Evolutionary conservation across 2,888 invertebrate genomes (phyloP).

Genomic region (Diarsia mendica): DNA sequence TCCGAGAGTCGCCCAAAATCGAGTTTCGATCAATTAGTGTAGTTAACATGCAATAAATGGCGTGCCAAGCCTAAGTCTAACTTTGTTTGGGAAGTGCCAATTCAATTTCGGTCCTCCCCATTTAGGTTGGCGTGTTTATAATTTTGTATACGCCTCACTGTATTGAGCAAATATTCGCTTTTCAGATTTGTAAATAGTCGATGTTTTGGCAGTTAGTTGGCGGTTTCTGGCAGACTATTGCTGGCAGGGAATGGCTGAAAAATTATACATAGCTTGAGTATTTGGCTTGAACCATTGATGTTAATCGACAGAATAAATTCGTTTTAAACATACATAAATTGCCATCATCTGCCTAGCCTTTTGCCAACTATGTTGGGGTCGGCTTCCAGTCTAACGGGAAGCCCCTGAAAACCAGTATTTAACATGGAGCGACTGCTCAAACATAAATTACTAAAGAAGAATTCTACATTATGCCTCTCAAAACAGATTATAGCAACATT

Average conservation of each 20-base stretch:
- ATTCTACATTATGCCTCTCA: neutral
- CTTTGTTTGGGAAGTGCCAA: conserved; percentile 84
- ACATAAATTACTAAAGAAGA: neutral
- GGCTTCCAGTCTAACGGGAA: too few relatives aligned
- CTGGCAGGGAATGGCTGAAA: conserved; percentile 16
- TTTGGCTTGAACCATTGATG: conserved; percentile 15
- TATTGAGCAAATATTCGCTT: conserved; percentile 23
- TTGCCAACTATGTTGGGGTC: too few relatives aligned
- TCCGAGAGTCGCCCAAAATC: conserved; percentile 73
- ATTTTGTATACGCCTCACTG: conserved; percentile 68
- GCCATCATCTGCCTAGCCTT: too few relatives aligned
- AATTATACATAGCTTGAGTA: conserved; percentile 20
- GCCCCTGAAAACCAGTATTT: too few relatives aligned
- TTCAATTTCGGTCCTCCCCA: conserved; percentile 79
- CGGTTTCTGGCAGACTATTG: conserved; percentile 12
- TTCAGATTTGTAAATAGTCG: conserved; percentile 24
- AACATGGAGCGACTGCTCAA: too few relatives aligned
- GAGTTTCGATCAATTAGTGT: conserved; percentile 85
- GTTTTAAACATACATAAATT: neutral
- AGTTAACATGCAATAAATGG: conserved; percentile 87
- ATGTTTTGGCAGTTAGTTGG: conserved; percentile 26
- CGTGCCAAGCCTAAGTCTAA: conserved; percentile 79
- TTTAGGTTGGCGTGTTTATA: conserved; percentile 73
- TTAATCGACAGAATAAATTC: neutral
- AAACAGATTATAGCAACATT: conserved; percentile 8